Base-by-base conservation (phyloP, 37 sponge, comb jelly and placozoan genomes). In the Ianthella basta region DNA sequence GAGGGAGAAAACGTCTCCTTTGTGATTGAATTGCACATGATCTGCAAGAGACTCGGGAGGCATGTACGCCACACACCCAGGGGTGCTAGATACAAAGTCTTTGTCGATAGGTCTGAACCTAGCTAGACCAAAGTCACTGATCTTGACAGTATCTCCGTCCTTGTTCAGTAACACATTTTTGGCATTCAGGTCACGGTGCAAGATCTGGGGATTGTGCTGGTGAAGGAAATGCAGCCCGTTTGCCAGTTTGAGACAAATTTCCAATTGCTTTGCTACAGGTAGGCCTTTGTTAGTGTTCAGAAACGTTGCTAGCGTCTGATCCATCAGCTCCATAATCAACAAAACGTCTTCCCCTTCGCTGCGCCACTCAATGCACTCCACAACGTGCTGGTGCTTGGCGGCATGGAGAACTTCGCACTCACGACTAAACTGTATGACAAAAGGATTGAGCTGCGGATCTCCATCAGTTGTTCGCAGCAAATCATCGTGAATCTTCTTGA, bases 61-160 rank as follows among this genome's bases (percentile, higher is more conserved):
- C 18, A 69, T n/a, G 70, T 69, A 69, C 63, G 8, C n/a, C n/a
- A 61, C 25, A 35, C 35, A 69, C 18, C 19, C 33, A 35, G 35
- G 34, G 18, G 3, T 61, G n/a, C 1, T 4, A 27, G n/a, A 10
- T 27, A 61, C 1, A 12, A 27, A 61, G 1, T 61, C 25, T 15
- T 34, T 16, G 34, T 30, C 6, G 6, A 33, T 34, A 34, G 70
- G 34, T 34, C 34, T 30, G 34, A 34, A 30, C 34, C 6, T 69
- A 30, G 70, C 33, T 69, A 30, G 70, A n/a, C 70, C 70, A n/a
- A 69, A 35, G 34, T 69, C 70, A 30, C 70, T 30, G 19, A 69
- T 69, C 70, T 69, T 69, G 35, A 69, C 70, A 1, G 6, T 30
- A 35, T 35, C 34, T 69, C 70, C 70, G 6, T 14, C 70, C 34